Percentiles rank a stretch among this genome's conserved stretches.
phyloP scores from a whole-genome alignment of 2,797 vertebrate genomes.

The Cossypha heuglini region DNA sequence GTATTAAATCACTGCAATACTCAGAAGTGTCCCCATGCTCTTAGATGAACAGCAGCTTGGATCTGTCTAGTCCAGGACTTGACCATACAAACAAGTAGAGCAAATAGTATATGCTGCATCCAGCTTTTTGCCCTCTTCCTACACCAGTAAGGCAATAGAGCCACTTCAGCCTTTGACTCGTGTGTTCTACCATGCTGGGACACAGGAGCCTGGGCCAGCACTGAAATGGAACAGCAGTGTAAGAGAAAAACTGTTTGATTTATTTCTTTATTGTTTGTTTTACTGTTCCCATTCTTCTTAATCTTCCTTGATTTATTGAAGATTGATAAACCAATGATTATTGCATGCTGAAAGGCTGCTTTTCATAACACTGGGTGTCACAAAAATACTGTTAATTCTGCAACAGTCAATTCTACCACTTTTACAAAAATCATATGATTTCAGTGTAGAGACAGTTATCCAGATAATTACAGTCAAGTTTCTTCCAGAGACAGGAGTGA shows the following conservation, averaged over 20 bases:
- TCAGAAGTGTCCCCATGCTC: neutral
- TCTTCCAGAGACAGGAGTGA: slow-evolving; percentile 41
- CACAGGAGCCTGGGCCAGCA: neutral
- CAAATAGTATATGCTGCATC: neutral
- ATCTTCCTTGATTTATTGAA: slow-evolving; percentile 10
- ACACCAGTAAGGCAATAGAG: neutral
- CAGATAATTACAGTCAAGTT: slow-evolving; percentile 51
- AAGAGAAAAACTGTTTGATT: neutral
- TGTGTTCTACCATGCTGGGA: neutral
- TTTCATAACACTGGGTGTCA: neutral
- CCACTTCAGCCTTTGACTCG: rapidly evolving
- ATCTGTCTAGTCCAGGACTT: neutral
- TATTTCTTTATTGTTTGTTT: slow-evolving; percentile 4
- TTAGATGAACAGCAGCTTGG: neutral
- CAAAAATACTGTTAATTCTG: slow-evolving; percentile 45
- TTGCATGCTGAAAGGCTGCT: slow-evolving; percentile 21
- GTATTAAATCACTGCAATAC: neutral
- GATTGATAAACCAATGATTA: neutral
- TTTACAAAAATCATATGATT: slow-evolving; percentile 49
- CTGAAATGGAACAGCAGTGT: neutral
- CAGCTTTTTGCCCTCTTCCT: neutral
- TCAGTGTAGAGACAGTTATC: slow-evolving; percentile 42
- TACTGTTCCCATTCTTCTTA: neutral
- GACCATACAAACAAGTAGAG: neutral
- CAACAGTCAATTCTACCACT: slow-evolving; percentile 38